phyloP scores from a whole-genome alignment of 2,797 vertebrate genomes.

The Gymnodraco acuticeps region DNA sequence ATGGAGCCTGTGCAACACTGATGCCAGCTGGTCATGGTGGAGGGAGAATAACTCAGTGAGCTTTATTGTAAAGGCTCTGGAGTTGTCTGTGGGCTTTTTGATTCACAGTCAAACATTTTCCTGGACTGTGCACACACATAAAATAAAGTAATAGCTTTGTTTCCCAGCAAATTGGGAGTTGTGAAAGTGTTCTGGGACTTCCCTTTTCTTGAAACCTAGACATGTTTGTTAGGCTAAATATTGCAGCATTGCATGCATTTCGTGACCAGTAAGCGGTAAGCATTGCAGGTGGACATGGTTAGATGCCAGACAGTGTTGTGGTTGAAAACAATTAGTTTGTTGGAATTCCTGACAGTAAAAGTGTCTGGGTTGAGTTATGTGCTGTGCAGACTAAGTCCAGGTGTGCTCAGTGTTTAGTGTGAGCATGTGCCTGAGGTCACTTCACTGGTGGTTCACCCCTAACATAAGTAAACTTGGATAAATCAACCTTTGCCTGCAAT shows the following conservation, averaged over 20 bases:
- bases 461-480: slow-evolving; percentile 31
- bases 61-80: slow-evolving; percentile 48
- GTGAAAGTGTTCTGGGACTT: slow-evolving; percentile 27
- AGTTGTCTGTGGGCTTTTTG: slow-evolving; percentile 45
- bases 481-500: slow-evolving; percentile 31
- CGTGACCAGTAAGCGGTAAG: slow-evolving; percentile 20
- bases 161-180: slow-evolving; percentile 50
- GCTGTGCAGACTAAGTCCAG: slow-evolving; percentile 61
- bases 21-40: slow-evolving; percentile 65
- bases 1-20: slow-evolving; percentile 33
- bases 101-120: slow-evolving; percentile 38
- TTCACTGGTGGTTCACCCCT: slow-evolving; percentile 14
- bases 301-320: slow-evolving; percentile 42
- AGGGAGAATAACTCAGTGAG: slow-evolving; percentile 31
- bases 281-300: slow-evolving; percentile 39
- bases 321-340: slow-evolving; percentile 55
- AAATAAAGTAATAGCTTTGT: slow-evolving; percentile 51
- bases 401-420: slow-evolving; percentile 51
- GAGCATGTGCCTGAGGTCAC: slow-evolving; percentile 41
- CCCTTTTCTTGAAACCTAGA: not conserved
- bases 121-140: slow-evolving; percentile 41
- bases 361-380: slow-evolving; percentile 70
- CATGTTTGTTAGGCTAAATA: slow-evolving; percentile 4
- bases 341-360: slow-evolving; percentile 77
- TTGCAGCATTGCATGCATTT: not conserved